phyloP scores from a whole-genome alignment of 2,113 vertebrate species.

The Megalops atlanticus region DNA sequence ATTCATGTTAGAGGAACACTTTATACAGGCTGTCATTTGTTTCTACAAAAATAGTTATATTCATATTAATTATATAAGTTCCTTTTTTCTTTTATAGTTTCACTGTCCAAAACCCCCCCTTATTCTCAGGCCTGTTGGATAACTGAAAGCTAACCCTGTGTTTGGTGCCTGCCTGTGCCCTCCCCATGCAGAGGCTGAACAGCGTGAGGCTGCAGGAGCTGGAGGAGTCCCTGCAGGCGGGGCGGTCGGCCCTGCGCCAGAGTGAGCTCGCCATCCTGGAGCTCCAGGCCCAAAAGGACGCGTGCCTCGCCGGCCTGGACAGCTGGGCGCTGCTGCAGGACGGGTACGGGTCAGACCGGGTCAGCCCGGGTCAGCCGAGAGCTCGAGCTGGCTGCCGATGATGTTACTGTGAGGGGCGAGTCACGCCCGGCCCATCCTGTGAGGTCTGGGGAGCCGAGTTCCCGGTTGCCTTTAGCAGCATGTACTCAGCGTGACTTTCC shows the following conservation, averaged over 20 bases:
- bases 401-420: too few species aligned
- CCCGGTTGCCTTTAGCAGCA: too few species aligned
- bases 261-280: slow-evolving; percentile 52
- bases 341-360: slow-evolving; percentile 48
- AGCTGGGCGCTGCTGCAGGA: slow-evolving; percentile 55
- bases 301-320: neutral
- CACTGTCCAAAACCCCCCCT: too few species aligned
- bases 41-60: too few species aligned
- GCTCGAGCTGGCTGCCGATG: too few species aligned
- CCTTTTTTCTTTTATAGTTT: too few species aligned
- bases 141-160: neutral
- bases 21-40: too few species aligned
- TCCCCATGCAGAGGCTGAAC: slow-evolving; percentile 51
- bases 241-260: slow-evolving; percentile 53
- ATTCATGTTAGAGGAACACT: too few species aligned
- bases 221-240: slow-evolving; percentile 46
- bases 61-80: too few species aligned
- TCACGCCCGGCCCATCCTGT: too few species aligned
- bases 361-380: neutral
- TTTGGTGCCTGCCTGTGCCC: neutral
- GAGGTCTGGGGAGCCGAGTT: too few species aligned
- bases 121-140: neutral
- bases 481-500: too few species aligned
- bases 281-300: slow-evolving; percentile 50
- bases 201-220: slow-evolving; percentile 41